A percentile compares a stretch with the other conserved stretches of the same genome.
phyloP scores from a whole-genome alignment of 2,888 invertebrate species.

The Gymnoscelis rufifasciata region DNA sequence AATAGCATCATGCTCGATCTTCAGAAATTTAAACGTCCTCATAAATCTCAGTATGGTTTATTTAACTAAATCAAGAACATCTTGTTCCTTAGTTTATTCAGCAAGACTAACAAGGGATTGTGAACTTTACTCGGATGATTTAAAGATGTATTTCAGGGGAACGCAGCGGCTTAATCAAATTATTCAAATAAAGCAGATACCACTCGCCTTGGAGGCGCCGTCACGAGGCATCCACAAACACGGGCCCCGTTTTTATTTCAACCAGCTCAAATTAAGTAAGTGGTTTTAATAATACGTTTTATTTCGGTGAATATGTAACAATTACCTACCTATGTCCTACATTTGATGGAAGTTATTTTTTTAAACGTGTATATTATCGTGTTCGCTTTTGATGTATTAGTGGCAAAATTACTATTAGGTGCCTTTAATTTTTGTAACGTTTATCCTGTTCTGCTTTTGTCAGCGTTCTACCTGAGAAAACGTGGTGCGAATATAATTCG shows the following conservation, averaged over 20 bases:
- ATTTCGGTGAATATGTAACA: neutral
- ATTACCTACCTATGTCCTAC: too few species aligned
- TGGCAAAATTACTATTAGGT: too few species aligned
- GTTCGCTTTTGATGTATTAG: too few species aligned
- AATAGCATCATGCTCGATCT: slow-evolving; percentile 1
- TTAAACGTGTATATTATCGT: too few species aligned
- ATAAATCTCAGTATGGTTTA: slow-evolving; percentile 28
- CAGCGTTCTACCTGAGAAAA: too few species aligned
- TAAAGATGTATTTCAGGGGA: slow-evolving; percentile 30
- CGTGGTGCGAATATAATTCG: too few species aligned
- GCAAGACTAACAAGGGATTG: slow-evolving; percentile 15
- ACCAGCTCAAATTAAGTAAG: neutral
- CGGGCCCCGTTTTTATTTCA: slow-evolving; percentile 19
- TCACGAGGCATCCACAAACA: slow-evolving; percentile 53
- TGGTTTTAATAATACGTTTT: slow-evolving; percentile 1
- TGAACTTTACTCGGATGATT: slow-evolving; percentile 16
- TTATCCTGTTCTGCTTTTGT: too few species aligned
- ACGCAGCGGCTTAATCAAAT: slow-evolving; percentile 61
- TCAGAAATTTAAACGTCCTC: slow-evolving; percentile 12
- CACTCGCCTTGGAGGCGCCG: slow-evolving; percentile 55
- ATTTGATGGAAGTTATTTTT: too few species aligned
- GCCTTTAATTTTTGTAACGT: too few species aligned
- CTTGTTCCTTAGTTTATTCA: slow-evolving; percentile 33
- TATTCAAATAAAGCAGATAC: slow-evolving; percentile 68
- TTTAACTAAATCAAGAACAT: slow-evolving; percentile 39